Evolutionary conservation across 2,113 vertebrate genomes (phyloP).

Genomic region (Steatornis caripensis): DNA sequence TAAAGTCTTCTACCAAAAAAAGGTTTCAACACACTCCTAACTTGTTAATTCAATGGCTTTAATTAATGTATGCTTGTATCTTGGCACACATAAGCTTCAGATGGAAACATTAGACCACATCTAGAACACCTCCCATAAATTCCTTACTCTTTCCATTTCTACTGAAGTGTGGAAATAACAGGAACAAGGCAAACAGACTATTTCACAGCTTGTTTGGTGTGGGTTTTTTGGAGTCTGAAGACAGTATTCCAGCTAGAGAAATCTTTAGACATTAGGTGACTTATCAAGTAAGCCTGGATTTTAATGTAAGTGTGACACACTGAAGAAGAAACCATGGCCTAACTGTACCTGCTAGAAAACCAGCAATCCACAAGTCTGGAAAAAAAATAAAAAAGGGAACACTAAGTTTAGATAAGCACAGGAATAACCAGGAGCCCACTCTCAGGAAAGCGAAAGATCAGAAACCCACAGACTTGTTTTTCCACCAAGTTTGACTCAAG

Average conservation of each 20-base stretch:
- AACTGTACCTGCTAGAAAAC: not conserved
- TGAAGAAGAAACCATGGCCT: not conserved
- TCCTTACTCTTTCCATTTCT: not conserved
- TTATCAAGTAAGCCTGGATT: not conserved
- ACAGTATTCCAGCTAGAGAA: not conserved
- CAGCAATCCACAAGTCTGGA: not conserved
- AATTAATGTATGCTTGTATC: not conserved
- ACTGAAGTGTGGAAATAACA: not conserved
- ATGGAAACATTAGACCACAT: not conserved
- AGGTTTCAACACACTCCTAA: not conserved
- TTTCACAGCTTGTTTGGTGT: not conserved
- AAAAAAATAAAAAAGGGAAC: too few relatives aligned
- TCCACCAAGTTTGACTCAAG: not conserved
- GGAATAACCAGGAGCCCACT: not conserved
- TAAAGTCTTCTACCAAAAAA: not conserved
- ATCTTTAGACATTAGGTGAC: not conserved
- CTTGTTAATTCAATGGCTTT: not conserved
- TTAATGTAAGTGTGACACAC: not conserved
- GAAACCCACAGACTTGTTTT: not conserved
- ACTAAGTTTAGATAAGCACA: not conserved
- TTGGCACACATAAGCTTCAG: not conserved
- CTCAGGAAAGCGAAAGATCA: not conserved
- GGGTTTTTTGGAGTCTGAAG: not conserved
- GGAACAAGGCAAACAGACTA: not conserved
- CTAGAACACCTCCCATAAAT: not conserved